These are phyloP conservation scores for Burhinus bistriatus DNA, from an alignment of 2,113 vertebrate genomes.

Conservation along the genomic window DNA sequence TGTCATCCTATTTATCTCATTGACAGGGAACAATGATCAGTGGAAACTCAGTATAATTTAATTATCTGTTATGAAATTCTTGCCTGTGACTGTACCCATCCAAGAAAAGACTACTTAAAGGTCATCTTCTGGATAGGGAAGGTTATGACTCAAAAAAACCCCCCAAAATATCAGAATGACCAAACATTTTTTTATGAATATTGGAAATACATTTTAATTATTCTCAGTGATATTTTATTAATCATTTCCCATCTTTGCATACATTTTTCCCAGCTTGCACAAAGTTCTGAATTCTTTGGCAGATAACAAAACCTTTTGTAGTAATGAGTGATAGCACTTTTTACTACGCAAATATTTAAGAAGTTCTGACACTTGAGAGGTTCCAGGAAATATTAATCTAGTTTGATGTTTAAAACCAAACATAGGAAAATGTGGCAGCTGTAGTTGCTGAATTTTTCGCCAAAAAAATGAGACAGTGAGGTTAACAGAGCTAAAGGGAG, in stretches of 20 bases:
- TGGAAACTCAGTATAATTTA: not conserved
- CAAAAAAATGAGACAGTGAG: not conserved
- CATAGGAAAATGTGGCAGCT: not conserved
- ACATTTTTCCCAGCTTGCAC: not conserved
- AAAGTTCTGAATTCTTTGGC: conserved; percentile 25
- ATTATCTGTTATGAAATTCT: not conserved
- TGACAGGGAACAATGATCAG: not conserved
- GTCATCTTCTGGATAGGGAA: not conserved
- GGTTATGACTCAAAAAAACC: not conserved
- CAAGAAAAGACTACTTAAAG: not conserved
- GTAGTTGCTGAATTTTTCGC: not conserved
- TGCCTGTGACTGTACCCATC: not conserved
- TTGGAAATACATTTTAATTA: not conserved
- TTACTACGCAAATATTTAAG: not conserved
- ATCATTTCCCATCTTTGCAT: not conserved
- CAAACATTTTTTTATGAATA: not conserved
- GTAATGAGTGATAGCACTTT: not conserved
- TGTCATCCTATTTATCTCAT: not conserved
- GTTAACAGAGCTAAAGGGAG: not conserved
- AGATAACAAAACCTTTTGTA: conserved; percentile 9
- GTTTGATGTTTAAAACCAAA: not conserved
- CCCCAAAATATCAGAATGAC: not conserved
- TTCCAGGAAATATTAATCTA: conserved; percentile 14
- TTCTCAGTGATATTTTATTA: not conserved
- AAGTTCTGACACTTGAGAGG: not conserved